Conservation (phyloP, 2,797 vertebrate species). For the Poecilia velifera region DNA sequence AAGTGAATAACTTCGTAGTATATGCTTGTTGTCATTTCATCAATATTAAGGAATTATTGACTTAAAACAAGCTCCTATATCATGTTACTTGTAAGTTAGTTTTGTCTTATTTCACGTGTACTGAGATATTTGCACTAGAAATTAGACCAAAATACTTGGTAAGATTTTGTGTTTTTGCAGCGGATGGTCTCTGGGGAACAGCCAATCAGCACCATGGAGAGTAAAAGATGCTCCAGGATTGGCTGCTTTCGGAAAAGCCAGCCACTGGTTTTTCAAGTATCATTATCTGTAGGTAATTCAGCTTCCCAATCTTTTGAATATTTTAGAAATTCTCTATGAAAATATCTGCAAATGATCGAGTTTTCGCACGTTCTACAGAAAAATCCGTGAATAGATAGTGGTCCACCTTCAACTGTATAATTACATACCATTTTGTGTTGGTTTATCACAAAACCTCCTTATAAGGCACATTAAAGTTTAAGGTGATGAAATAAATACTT, state of each 20-base stretch:
- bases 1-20: too few relatives aligned
- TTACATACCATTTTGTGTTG: background rate
- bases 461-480: background rate
- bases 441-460: background rate
- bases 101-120: too few relatives aligned
- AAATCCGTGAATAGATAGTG: too few relatives aligned
- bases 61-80: too few relatives aligned
- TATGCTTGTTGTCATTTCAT: too few relatives aligned
- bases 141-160: too few relatives aligned
- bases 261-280: too few relatives aligned
- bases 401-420: background rate
- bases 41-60: too few relatives aligned
- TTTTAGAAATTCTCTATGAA: background rate
- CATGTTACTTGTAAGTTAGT: too few relatives aligned
- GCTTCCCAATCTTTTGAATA: background rate
- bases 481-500: background rate
- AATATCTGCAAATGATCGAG: background rate
- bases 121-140: too few relatives aligned
- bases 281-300: background rate
- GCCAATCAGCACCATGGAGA: background rate
- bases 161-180: too few relatives aligned
- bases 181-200: background rate
- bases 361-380: too few relatives aligned
- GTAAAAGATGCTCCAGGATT: background rate
- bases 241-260: background rate